Percentiles rank a stretch among this genome's conserved stretches.
phyloP scores from a whole-genome alignment of 2,888 invertebrate species.

The Drosophila bunnanda region DNA sequence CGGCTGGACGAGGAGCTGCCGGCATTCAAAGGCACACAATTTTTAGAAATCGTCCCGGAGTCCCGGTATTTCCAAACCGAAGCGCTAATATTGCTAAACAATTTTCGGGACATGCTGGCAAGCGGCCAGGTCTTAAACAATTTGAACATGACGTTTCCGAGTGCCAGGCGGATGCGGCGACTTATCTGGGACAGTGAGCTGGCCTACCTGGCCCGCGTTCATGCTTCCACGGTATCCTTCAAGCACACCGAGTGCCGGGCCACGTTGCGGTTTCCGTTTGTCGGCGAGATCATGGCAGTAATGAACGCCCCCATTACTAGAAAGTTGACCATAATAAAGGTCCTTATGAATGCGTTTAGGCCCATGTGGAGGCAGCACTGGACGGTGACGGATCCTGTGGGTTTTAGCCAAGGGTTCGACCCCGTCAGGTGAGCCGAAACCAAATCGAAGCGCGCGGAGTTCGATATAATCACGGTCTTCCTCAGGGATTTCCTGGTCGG shows the following conservation, averaged over 20 bases:
- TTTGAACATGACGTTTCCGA: constrained; percentile 1
- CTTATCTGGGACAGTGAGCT: constrained; percentile 67
- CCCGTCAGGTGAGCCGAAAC: constrained; percentile 31
- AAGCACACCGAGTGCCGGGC: constrained; percentile 55
- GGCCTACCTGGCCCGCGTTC: constrained; percentile 55
- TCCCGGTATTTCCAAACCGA: constrained; percentile 5
- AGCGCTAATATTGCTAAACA: constrained; percentile 41
- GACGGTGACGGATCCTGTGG: constrained; percentile 8
- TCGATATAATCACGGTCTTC: not conserved
- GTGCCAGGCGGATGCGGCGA: constrained; percentile 60
- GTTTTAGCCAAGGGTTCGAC: constrained; percentile 12
- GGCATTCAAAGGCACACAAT: not conserved
- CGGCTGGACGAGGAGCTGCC: constrained; percentile 18
- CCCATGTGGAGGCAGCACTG: constrained; percentile 50
- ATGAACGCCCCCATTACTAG: not conserved
- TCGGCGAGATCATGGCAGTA: constrained; percentile 50
- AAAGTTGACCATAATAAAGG: not conserved
- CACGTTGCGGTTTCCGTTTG: constrained; percentile 46
- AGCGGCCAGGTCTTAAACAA: constrained; percentile 24
- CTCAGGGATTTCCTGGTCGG: constrained; percentile 24
- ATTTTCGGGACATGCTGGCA: constrained; percentile 50
- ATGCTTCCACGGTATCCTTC: constrained; percentile 57
- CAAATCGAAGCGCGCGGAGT: not conserved
- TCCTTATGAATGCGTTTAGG: constrained; percentile 30
- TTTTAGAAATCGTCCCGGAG: constrained; percentile 50